Percentiles rank a stretch among this genome's conserved stretches.
These are phyloP conservation scores for Hoplodrina blanda DNA, from an alignment of 2,888 invertebrate genomes.

Conservation along the genomic window DNA sequence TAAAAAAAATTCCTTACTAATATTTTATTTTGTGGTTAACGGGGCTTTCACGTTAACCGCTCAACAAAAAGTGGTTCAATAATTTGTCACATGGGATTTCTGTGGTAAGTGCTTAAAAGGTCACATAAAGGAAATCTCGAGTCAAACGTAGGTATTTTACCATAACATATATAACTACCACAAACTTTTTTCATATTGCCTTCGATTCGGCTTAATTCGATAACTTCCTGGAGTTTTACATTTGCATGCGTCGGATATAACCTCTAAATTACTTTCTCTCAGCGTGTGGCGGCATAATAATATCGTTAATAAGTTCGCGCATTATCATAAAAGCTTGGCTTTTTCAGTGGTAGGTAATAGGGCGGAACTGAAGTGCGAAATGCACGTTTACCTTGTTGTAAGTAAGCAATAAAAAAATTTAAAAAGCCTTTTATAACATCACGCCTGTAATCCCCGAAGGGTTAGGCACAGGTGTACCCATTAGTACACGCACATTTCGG, in stretches of 20 bases:
- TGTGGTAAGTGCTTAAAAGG: background rate
- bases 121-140: background rate
- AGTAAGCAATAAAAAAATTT: background rate
- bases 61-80: background rate
- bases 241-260: conserved; percentile 38
- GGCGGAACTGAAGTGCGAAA: background rate
- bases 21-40: background rate
- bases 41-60: background rate
- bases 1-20: background rate
- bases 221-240: conserved; percentile 23
- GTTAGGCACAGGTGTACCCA: too few species aligned
- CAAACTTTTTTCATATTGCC: conserved; percentile 21
- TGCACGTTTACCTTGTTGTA: conserved; percentile 5
- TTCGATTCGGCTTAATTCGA: conserved; percentile 9
- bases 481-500: too few species aligned
- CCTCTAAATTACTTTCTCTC: conserved; percentile 31
- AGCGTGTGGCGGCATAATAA: conserved; percentile 44
- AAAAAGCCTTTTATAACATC: too few species aligned
- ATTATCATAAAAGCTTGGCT: conserved; percentile 19
- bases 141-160: background rate
- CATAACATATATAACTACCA: background rate
- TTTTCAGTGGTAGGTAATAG: conserved; percentile 11
- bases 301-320: conserved; percentile 33
- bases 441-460: too few species aligned
- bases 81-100: background rate